A percentile compares a stretch with the other conserved stretches of the same genome.
Evolutionary conservation across 1,140 invertebrate species (phyloP).

Genomic region (Thereuonema tuberculata): DNA sequence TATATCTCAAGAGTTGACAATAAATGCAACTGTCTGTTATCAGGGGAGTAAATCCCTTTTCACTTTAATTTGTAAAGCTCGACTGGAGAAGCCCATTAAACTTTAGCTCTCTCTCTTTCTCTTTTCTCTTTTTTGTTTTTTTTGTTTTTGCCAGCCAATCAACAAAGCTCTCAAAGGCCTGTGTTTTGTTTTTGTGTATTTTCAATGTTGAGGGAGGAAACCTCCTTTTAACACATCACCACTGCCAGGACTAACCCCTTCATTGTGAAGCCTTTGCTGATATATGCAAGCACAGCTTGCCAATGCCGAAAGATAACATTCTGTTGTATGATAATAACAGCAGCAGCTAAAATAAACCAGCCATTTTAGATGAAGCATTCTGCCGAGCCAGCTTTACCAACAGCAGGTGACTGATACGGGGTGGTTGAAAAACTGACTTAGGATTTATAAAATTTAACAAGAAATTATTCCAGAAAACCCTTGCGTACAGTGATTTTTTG

Average conservation of each 20-base stretch:
- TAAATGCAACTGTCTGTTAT: no score
- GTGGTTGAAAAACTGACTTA: neutral
- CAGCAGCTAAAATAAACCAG: neutral
- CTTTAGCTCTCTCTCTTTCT: neutral
- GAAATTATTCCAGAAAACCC: no score
- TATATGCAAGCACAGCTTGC: no score
- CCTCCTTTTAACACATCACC: neutral
- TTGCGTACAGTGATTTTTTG: neutral
- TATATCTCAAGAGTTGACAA: no score
- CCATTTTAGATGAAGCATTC: neutral
- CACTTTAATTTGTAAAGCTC: neutral
- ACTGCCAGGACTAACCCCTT: slow-evolving; percentile 1
- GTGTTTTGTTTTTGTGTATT: neutral
- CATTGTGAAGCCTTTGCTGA: neutral
- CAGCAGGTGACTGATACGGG: neutral
- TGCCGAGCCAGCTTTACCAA: neutral
- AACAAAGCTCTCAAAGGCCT: neutral
- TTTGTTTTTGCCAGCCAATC: neutral
- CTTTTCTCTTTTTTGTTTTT: neutral
- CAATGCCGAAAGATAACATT: neutral
- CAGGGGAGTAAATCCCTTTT: neutral
- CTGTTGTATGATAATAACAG: neutral
- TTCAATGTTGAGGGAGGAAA: neutral
- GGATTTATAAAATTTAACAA: neutral
- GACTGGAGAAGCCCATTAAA: neutral